phyloP scores from a whole-genome alignment of 2,797 vertebrate genomes.

The Crypturellus tataupa region DNA sequence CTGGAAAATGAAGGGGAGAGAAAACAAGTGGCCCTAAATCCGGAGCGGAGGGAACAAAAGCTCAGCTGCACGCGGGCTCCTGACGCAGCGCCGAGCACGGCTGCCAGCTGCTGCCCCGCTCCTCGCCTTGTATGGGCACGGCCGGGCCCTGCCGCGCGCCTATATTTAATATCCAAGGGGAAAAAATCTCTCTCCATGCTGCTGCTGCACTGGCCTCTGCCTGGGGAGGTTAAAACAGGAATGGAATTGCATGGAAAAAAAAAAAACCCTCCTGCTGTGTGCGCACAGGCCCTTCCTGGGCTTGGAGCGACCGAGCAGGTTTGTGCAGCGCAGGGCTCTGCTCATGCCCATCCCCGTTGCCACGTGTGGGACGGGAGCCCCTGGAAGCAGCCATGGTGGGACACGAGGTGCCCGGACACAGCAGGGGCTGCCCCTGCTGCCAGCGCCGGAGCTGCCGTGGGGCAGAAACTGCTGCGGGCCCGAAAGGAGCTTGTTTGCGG shows the following conservation, averaged over 20 bases:
- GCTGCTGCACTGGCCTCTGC: constrained; percentile 8
- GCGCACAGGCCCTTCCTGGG: accelerated
- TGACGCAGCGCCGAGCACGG: background rate
- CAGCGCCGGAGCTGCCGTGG: background rate
- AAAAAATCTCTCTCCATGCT: background rate
- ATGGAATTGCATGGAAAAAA: background rate
- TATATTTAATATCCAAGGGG: constrained; percentile 69
- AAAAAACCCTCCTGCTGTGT: background rate
- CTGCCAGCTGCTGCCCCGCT: constrained; percentile 17
- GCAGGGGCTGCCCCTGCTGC: accelerated
- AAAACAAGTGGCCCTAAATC: background rate
- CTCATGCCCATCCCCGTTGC: too few species aligned
- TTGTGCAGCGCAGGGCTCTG: background rate
- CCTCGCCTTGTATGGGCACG: constrained; percentile 76
- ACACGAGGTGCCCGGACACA: too few species aligned
- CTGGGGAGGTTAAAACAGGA: background rate
- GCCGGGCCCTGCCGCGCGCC: constrained; percentile 31
- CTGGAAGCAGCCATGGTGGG: too few species aligned
- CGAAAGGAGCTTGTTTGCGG: background rate
- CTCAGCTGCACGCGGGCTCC: background rate
- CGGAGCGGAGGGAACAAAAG: background rate
- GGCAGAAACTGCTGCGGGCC: background rate
- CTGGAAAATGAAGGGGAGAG: background rate
- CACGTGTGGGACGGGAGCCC: too few species aligned
- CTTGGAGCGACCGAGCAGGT: background rate